A percentile compares a stretch with the other conserved stretches of the same genome.
These are phyloP conservation scores for Spheniscus humboldti DNA, from an alignment of 2,797 vertebrate genomes.

Conservation along the genomic window DNA sequence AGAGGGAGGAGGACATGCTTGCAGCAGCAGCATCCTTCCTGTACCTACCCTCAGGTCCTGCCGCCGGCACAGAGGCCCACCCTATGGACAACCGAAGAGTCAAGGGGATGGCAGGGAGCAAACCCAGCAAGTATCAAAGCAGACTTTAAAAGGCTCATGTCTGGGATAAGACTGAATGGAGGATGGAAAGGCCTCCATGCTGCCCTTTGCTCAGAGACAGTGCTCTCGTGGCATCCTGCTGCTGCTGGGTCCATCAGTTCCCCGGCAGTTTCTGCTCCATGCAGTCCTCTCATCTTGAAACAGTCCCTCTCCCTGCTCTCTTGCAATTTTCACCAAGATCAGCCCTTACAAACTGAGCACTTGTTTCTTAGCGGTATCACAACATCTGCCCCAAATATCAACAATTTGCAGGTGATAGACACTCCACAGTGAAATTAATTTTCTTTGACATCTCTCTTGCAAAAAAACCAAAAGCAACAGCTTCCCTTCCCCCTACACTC, in stretches of 20 bases:
- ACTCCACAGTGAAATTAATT: not conserved
- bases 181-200: not conserved
- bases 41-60: not conserved
- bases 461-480: not conserved
- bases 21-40: not conserved
- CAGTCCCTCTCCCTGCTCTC: not conserved
- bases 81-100: not conserved
- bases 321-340: not conserved
- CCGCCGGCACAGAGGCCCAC: not conserved
- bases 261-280: not conserved
- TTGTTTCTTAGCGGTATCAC: not conserved
- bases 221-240: not conserved
- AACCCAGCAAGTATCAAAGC: not conserved
- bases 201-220: accelerated
- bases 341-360: not conserved
- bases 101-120: not conserved
- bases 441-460: not conserved
- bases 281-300: not conserved
- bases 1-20: not conserved
- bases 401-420: not conserved
- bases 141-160: not conserved
- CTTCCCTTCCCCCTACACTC: not conserved
- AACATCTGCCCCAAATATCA: not conserved
- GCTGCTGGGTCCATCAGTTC: not conserved
- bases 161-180: not conserved